Conservation (phyloP, 2,888 invertebrate species). For the Sinopyrophorus schimmeli region DNA sequence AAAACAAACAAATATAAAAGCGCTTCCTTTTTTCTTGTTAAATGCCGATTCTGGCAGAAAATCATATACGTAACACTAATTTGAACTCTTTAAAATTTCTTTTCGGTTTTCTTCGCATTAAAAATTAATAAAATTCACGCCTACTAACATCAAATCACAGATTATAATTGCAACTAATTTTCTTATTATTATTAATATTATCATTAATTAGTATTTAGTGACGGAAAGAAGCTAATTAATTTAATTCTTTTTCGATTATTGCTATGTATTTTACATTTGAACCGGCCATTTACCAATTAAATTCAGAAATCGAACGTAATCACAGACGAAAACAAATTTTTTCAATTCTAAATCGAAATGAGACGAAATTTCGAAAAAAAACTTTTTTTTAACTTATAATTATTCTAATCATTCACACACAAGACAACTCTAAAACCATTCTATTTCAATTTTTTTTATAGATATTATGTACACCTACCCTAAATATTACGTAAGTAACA, state of each 20-base stretch:
- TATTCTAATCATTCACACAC: slow-evolving; percentile 30
- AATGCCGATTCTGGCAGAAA: slow-evolving; percentile 31
- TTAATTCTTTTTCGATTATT: no score
- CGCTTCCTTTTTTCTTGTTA: slow-evolving; percentile 11
- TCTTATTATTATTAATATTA: slow-evolving; percentile 14
- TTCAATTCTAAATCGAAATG: slow-evolving; percentile 1
- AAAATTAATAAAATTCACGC: slow-evolving; percentile 19
- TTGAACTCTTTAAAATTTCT: no score
- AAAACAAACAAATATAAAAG: slow-evolving; percentile 24
- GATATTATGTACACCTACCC: slow-evolving; percentile 31
- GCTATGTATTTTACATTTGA: slow-evolving; percentile 46
- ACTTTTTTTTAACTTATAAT: slow-evolving; percentile 22
- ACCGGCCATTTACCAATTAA: slow-evolving; percentile 40
- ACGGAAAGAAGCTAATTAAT: slow-evolving; percentile 40
- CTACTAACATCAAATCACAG: slow-evolving; percentile 37
- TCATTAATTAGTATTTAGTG: no score
- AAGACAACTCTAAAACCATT: slow-evolving; percentile 28
- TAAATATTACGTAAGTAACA: slow-evolving; percentile 40
- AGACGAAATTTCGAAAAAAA: slow-evolving; percentile 9
- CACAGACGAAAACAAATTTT: slow-evolving; percentile 1
- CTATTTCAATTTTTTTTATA: slow-evolving; percentile 25
- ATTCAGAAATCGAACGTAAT: not conserved
- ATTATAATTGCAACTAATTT: slow-evolving; percentile 40
- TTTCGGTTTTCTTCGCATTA: slow-evolving; percentile 7
- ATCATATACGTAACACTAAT: slow-evolving; percentile 29